Evolutionary conservation across 2,888 invertebrate species (phyloP).

Genomic region (Sinelater perroti): DNA sequence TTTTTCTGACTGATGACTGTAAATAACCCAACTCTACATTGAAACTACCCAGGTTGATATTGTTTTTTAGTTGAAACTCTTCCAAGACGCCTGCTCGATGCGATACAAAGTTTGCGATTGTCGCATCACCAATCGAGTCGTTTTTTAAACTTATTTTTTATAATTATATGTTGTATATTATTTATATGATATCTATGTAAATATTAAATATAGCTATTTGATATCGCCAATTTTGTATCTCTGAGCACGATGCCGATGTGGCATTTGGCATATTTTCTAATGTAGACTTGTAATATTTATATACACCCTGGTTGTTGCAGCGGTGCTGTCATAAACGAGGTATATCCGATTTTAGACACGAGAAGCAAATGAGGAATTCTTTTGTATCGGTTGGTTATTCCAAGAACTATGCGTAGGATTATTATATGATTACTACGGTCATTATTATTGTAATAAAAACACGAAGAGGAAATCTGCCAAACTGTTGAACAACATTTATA

Average conservation of each 20-base stretch:
- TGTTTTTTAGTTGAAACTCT: constrained; percentile 37
- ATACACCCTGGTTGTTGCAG: constrained; percentile 27
- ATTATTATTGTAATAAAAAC: constrained; percentile 22
- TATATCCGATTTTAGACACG: constrained; percentile 10
- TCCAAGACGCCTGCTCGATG: constrained; percentile 38
- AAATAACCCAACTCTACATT: constrained; percentile 39
- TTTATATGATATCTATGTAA: constrained; percentile 44
- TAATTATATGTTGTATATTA: constrained; percentile 40
- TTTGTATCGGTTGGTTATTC: constrained; percentile 33
- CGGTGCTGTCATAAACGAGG: constrained; percentile 10
- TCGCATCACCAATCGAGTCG: constrained; percentile 27
- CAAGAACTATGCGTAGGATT: constrained; percentile 23
- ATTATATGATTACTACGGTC: constrained; percentile 3
- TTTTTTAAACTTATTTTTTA: constrained; percentile 39
- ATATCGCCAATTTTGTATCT: constrained; percentile 43
- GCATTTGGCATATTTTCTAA: constrained; percentile 29
- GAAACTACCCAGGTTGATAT: constrained; percentile 33
- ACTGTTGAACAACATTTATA: constrained; percentile 41
- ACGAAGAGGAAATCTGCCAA: constrained; percentile 39
- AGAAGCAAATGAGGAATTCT: constrained; percentile 6
- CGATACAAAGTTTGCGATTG: constrained; percentile 42
- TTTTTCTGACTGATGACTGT: constrained; percentile 55
- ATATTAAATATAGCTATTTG: constrained; percentile 42
- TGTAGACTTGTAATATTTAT: neutral
- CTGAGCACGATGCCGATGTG: constrained; percentile 36